A percentile compares a stretch with the other conserved stretches of the same genome.
phyloP scores from a whole-genome alignment of 2,888 invertebrate species.

The Allophyes oxyacanthae region DNA sequence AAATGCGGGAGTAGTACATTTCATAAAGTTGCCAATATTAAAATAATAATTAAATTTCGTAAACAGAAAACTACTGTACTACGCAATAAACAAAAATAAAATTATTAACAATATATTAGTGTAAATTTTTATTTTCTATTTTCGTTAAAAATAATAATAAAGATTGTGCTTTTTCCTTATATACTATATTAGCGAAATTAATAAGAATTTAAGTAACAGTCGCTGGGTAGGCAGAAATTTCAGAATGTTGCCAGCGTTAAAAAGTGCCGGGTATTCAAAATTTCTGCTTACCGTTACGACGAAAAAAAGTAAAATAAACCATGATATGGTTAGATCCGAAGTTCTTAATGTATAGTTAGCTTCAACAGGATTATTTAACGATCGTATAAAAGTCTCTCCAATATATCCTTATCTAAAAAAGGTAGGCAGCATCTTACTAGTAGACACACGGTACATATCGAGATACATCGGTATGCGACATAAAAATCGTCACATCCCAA shows the following conservation, averaged over 20 bases:
- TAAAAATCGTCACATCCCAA: constrained; percentile 75
- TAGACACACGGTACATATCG: constrained; percentile 80
- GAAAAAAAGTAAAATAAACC: constrained; percentile 67
- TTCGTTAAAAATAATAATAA: constrained; percentile 80
- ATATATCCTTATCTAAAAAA: constrained; percentile 88
- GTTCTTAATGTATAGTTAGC: constrained; percentile 86
- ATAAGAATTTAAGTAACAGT: constrained; percentile 66
- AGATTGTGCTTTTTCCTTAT: constrained; percentile 85
- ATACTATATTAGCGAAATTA: constrained; percentile 87
- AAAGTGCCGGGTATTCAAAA: constrained; percentile 60
- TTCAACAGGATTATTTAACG: constrained; percentile 88
- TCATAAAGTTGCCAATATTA: constrained; percentile 78
- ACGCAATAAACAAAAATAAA: constrained; percentile 82
- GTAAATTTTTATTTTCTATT: constrained; percentile 71
- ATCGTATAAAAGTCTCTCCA: constrained; percentile 89
- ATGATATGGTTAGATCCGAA: constrained; percentile 85
- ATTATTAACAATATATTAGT: constrained; percentile 89
- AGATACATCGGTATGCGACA: constrained; percentile 68
- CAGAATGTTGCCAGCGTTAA: constrained; percentile 71
- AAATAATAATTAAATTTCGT: constrained; percentile 73
- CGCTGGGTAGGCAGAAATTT: constrained; percentile 63
- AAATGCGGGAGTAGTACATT: constrained; percentile 83
- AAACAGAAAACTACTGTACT: constrained; percentile 72
- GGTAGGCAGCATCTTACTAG: constrained; percentile 82
- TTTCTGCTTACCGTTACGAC: constrained; percentile 59